Base-by-base conservation (phyloP, 2,797 vertebrate genomes). In the Avahi laniger region DNA sequence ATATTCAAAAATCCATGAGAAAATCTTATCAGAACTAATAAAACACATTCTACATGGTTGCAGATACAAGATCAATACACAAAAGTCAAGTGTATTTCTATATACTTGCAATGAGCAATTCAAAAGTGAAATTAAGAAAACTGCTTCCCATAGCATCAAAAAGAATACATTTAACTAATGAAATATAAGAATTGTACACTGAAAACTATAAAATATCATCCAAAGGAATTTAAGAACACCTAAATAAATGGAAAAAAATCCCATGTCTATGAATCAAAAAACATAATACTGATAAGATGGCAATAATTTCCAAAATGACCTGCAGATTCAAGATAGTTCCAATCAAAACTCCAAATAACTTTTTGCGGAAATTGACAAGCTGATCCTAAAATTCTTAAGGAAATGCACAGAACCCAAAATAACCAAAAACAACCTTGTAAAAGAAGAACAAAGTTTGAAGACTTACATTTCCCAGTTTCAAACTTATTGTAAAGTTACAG, bases 41-140 rank as follows among this genome's bases (percentile, higher is more conserved):
- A 70, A 50, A 50, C 20, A 70, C 18, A 78, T 79, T 63, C 43
- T 8, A 8, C 18, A 72, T 80, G n/a, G 17, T 24, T 80, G 7
- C 30, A 87, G 43, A 57, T 72, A 72, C 4, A 61, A 70, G 14
- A 50, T 13, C 41, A 80, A 43, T 43, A 73, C 20, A 81, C 28
- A 70, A 61, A 73, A 82, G 24, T 65, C 38, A 57, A 41, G 5
- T 43, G 2, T n/a, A 79, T 91, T 82, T 82, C 30, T 84, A 69
- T 28, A 76, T 41, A 84, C 8, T 50, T 82, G 24, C 30, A 57
- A 83, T 26, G 3, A 69, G 7, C 20, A 73, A 65, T 67, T 85
- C 41, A 65, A 84, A 85, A 80, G 17, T 70, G 43, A 92, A 83
- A 70, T 93, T 48, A 95, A 92, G 48, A 81, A 87, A 28, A 14